Evolutionary conservation across 2,888 invertebrate genomes (phyloP), one percentile per base, ranked within the genome.

Genomic region (Pachliopta kotzebuea): DNA sequence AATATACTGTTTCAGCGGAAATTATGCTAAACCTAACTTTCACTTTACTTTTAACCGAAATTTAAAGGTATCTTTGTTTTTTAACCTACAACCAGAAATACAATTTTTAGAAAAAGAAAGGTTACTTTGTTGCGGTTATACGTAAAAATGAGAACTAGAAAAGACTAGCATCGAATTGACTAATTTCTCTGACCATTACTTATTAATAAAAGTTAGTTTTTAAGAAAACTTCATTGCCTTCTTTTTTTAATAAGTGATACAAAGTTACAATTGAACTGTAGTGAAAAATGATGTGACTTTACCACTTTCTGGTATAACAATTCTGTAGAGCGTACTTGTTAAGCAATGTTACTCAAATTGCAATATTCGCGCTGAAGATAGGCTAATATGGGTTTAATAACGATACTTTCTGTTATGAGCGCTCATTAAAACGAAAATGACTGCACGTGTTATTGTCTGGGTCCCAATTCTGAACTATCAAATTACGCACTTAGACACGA

Each of bases 361-460:
- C 60, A 64, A 64, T 64, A 64, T 60, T 60, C 56, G 29, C 42
- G 50, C 52, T 52, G 59, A 60, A 64, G 64, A 64, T 64, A 60
- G 56, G 45, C 55, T 64, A 65, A 60, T 65, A 60, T 56, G 56
- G 56, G 56, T 65, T 60, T 65, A 65, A 65, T 60, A 65, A 65
- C 52, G 60, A 60, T 55, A 65, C 64, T 65, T 65, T 60, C 60
- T 20, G 64, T 56, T 60, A 53, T 52, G 56, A 60, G 60, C 60
- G 56, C 45, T 49, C 60, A 60, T 65, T 60, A 60, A 56, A 60
- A 42, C 56, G 60, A 60, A 60, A 65, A 65, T 65, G 42, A 60
- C 60, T 20, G 56, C 18, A 65, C 64, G 60, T 65, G 60, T 60
- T 60, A 60, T 60, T 56, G 61, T 57, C 23, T 23, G 45, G 49